A percentile compares a stretch with the other conserved stretches of the same genome.
Conservation (phyloP, 92 coral and sea anemone genomes). For the Phenganax marumi region DNA sequence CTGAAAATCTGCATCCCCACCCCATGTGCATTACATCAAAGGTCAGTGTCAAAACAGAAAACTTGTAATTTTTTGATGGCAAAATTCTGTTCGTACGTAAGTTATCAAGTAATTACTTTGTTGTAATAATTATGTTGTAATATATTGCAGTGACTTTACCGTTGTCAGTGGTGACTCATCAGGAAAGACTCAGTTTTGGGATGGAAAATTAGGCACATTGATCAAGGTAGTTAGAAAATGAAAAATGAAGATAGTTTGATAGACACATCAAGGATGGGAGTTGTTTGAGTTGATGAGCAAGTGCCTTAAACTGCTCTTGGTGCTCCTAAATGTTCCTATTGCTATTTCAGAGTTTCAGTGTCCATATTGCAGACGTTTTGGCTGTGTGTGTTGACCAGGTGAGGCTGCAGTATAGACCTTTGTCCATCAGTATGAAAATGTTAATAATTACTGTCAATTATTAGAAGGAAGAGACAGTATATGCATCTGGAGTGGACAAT, state of each 20-base stretch:
- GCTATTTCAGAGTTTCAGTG: conserved; percentile 70
- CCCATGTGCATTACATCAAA: not conserved
- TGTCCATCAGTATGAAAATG: not conserved
- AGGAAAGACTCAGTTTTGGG: conserved; percentile 99
- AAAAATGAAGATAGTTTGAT: not conserved
- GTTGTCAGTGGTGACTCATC: conserved; percentile 93
- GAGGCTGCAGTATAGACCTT: not conserved
- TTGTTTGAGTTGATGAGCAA: too few relatives aligned
- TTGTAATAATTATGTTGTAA: not conserved
- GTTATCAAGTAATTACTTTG: too few relatives aligned
- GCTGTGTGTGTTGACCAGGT: conserved; percentile 82
- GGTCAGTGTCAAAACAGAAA: too few relatives aligned
- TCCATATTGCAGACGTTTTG: conserved; percentile 88
- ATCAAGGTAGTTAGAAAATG: conserved; percentile 57
- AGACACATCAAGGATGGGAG: too few relatives aligned
- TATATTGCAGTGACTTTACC: conserved; percentile 66
- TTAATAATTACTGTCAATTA: not conserved
- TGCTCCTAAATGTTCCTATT: not conserved
- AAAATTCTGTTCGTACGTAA: too few relatives aligned
- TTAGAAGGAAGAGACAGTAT: conserved; percentile 81
- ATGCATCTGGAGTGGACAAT: conserved; percentile 91
- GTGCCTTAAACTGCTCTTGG: not conserved
- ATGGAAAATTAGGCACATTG: conserved; percentile 85
- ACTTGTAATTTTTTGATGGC: too few relatives aligned
- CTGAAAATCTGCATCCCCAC: not conserved